Conservation (phyloP, 2,888 invertebrate genomes). For the Trichacis sp. region DNA sequence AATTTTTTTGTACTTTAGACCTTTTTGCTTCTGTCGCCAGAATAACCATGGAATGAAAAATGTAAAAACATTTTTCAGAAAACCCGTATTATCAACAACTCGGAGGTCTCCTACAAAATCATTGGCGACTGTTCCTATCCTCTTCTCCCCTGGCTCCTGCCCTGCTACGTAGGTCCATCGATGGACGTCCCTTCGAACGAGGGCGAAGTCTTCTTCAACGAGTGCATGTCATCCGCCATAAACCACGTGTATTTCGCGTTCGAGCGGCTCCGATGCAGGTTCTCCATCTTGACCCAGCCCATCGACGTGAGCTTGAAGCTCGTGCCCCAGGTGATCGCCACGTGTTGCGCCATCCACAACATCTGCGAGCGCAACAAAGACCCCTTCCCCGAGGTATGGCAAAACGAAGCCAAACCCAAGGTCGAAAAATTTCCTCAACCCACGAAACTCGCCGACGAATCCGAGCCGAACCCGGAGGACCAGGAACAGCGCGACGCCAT, state of each 20-base stretch:
- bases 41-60: too few relatives aligned
- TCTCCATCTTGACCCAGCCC: constrained; percentile 45
- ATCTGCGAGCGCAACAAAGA: constrained; percentile 47
- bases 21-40: too few relatives aligned
- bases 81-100: constrained; percentile 37
- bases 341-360: constrained; percentile 52
- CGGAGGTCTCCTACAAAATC: constrained; percentile 48
- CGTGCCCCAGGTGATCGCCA: constrained; percentile 49
- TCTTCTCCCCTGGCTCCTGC: constrained; percentile 45
- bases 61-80: constrained; percentile 39
- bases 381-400: constrained; percentile 42
- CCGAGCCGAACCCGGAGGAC: constrained; percentile 20
- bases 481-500: constrained; percentile 23
- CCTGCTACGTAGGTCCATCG: constrained; percentile 34
- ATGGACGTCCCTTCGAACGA: too few relatives aligned
- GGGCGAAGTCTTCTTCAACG: constrained; percentile 41
- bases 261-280: constrained; percentile 43
- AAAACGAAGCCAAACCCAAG: constrained; percentile 14
- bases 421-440: constrained; percentile 46
- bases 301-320: constrained; percentile 49
- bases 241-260: constrained; percentile 45
- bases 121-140: constrained; percentile 45
- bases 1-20: too few relatives aligned
- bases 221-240: constrained; percentile 38
- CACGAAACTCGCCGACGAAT: constrained; percentile 34